Evolutionary conservation across 2,888 invertebrate genomes (phyloP).

Genomic region (Drosophila stalkeri): DNA sequence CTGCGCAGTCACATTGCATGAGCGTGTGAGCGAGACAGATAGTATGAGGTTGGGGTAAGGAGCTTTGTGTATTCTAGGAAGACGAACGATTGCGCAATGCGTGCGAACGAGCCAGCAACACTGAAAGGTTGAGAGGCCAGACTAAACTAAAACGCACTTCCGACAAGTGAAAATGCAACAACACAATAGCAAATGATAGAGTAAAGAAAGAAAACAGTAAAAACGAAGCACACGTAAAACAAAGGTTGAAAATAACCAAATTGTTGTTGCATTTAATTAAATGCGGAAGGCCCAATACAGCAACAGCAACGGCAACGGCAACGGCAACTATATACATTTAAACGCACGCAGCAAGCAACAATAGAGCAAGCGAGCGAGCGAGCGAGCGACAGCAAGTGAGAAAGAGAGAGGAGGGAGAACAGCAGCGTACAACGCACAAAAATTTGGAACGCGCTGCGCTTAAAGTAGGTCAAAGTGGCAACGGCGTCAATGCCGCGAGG

Average conservation of each 20-base stretch:
- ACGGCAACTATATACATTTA: slow-evolving; percentile 54
- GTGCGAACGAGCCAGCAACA: slow-evolving; percentile 4
- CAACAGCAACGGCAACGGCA: slow-evolving; percentile 34
- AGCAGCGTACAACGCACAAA: slow-evolving; percentile 46
- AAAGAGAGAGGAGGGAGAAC: slow-evolving; percentile 8
- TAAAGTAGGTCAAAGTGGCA: slow-evolving; percentile 79
- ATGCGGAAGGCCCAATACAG: slow-evolving; percentile 73
- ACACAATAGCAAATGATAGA: slow-evolving; percentile 24
- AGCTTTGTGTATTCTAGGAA: slow-evolving; percentile 68
- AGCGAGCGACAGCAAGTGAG: slow-evolving; percentile 17
- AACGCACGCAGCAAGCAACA: slow-evolving; percentile 64
- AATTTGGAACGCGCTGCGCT: slow-evolving; percentile 79
- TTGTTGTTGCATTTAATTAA: slow-evolving; percentile 81
- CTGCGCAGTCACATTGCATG: slow-evolving; percentile 32
- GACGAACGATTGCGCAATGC: slow-evolving; percentile 68
- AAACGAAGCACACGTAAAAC: slow-evolving; percentile 46
- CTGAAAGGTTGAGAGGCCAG: slow-evolving; percentile 11
- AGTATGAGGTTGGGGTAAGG: slow-evolving; percentile 19
- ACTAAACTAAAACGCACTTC: slow-evolving; percentile 59
- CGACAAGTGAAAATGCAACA: slow-evolving; percentile 75
- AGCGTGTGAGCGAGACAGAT: slow-evolving; percentile 18
- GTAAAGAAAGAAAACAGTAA: slow-evolving; percentile 25
- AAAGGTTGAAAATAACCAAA: slow-evolving; percentile 57
- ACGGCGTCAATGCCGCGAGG: slow-evolving; percentile 52
- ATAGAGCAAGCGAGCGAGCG: slow-evolving; percentile 1